phyloP scores from a whole-genome alignment of 2,888 invertebrate genomes.

The Bombylius discolor region DNA sequence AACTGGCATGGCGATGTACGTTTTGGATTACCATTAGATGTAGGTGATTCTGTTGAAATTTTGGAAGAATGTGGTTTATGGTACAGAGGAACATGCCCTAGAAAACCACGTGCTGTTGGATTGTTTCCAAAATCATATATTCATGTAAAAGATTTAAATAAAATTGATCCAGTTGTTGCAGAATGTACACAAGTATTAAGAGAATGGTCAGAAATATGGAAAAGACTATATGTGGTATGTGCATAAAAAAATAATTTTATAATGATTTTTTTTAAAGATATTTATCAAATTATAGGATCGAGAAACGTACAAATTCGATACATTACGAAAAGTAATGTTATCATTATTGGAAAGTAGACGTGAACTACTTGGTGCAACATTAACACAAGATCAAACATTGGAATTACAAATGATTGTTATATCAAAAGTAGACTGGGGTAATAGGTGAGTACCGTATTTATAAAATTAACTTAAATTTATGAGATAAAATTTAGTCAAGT shows the following conservation, averaged over 20 bases:
- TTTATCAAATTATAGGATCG: slow-evolving; percentile 47
- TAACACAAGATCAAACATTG: slow-evolving; percentile 82
- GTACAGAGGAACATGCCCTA: slow-evolving; percentile 77
- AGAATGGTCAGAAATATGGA: slow-evolving; percentile 92
- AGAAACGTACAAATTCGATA: slow-evolving; percentile 71
- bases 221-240: slow-evolving; percentile 77
- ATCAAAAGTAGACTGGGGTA: slow-evolving; percentile 91
- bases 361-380: slow-evolving; percentile 71
- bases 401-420: slow-evolving; percentile 78
- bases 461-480: no score
- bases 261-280: slow-evolving; percentile 2
- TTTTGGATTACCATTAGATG: slow-evolving; percentile 70
- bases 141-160: slow-evolving; percentile 72
- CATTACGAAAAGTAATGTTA: slow-evolving; percentile 78
- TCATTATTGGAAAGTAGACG: slow-evolving; percentile 76
- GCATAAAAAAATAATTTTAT: background rate
- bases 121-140: slow-evolving; percentile 77
- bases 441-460: slow-evolving; percentile 63
- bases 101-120: slow-evolving; percentile 48
- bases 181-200: slow-evolving; percentile 83
- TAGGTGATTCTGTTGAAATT: slow-evolving; percentile 86
- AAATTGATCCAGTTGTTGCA: slow-evolving; percentile 79
- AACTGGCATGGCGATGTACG: slow-evolving; percentile 76
- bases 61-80: slow-evolving; percentile 80
- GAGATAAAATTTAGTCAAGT: no score